Percentiles rank a stretch among this genome's conserved stretches.
Evolutionary conservation across 2,113 vertebrate genomes (phyloP).

Genomic region (Todiramphus chloris): DNA sequence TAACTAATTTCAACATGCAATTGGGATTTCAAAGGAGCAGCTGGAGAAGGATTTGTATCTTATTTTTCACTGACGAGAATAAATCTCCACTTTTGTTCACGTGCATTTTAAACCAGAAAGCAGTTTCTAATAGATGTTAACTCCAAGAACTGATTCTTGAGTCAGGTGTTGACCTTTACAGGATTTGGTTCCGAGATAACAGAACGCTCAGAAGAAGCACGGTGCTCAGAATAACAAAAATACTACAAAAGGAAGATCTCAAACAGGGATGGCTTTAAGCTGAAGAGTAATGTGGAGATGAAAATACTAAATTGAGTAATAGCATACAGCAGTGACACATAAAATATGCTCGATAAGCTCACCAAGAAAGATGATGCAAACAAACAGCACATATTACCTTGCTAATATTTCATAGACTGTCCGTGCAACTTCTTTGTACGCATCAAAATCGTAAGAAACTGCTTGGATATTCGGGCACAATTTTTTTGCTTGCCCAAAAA

Average conservation of each 20-base stretch:
- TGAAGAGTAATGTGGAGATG: background rate
- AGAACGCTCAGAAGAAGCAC: background rate
- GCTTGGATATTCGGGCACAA: constrained; percentile 90
- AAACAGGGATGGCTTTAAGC: background rate
- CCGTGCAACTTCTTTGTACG: constrained; percentile 92
- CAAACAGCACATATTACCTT: constrained; percentile 74
- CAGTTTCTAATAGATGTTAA: background rate
- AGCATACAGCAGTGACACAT: background rate
- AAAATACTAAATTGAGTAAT: background rate
- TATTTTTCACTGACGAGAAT: background rate
- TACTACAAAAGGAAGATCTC: background rate
- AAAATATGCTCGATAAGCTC: background rate
- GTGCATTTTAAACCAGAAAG: background rate
- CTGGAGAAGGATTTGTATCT: background rate
- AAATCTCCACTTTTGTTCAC: background rate
- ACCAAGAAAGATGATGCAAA: background rate
- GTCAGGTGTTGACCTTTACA: background rate
- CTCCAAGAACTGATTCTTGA: background rate
- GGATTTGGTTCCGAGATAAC: background rate
- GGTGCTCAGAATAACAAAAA: background rate
- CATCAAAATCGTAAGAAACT: constrained; percentile 92
- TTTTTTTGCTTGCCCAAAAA: constrained; percentile 94
- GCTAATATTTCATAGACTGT: constrained; percentile 92
- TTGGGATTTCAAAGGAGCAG: background rate
- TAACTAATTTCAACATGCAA: background rate